A percentile compares a stretch with the other conserved stretches of the same genome.
These are phyloP conservation scores for Electrophaes corylata DNA, from an alignment of 2,888 invertebrate species.

Conservation along the genomic window DNA sequence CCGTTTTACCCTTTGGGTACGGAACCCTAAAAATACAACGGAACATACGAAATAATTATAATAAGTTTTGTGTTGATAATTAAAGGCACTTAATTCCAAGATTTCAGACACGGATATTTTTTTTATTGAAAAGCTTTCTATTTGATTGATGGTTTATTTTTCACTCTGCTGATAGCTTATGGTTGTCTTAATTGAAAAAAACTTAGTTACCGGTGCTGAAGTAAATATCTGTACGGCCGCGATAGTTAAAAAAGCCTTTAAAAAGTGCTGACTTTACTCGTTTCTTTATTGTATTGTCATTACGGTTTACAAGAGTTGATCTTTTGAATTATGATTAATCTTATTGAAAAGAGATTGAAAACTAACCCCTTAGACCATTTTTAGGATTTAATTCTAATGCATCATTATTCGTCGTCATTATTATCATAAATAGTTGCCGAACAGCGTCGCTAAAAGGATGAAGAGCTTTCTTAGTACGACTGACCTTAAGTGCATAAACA, in stretches of 20 bases:
- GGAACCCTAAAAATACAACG: too few relatives aligned
- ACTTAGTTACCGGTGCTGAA: background rate
- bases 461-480: background rate
- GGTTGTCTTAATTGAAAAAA: too few relatives aligned
- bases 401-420: too few relatives aligned
- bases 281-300: background rate
- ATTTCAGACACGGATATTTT: background rate
- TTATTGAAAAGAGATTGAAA: background rate
- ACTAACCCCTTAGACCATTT: too few relatives aligned
- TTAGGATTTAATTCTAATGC: background rate
- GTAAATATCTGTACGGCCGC: background rate
- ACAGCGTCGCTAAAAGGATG: too few relatives aligned
- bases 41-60: background rate
- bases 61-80: background rate
- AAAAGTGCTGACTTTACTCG: background rate
- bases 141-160: background rate
- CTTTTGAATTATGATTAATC: background rate
- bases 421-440: background rate
- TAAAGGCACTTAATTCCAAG: background rate
- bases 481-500: constrained; percentile 15
- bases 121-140: constrained; percentile 1
- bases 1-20: too few relatives aligned
- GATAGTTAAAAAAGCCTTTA: background rate
- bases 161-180: too few relatives aligned
- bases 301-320: background rate